These are phyloP conservation scores for Nibea coibor DNA, from an alignment of 2,113 vertebrate genomes.

Conservation along the genomic window DNA sequence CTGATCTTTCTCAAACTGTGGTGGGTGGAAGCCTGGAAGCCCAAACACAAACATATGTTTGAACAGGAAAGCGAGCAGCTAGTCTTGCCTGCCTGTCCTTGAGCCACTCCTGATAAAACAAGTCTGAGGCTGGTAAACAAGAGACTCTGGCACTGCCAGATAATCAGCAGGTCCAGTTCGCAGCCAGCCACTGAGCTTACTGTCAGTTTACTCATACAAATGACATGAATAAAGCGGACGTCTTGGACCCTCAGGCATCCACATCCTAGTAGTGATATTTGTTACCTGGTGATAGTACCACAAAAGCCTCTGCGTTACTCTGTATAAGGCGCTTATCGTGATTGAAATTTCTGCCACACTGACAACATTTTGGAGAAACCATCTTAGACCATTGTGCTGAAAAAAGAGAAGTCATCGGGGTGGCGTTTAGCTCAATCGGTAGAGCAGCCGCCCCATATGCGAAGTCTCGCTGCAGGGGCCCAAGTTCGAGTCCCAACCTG, in stretches of 20 bases:
- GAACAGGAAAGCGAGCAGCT: constrained; percentile 56
- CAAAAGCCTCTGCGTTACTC: background rate
- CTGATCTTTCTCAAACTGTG: constrained; percentile 38
- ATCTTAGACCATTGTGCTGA: background rate
- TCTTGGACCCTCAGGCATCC: background rate
- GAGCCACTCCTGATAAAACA: constrained; percentile 65
- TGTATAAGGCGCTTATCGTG: background rate
- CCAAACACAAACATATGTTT: constrained; percentile 55
- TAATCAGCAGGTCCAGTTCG: constrained; percentile 49
- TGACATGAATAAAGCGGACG: background rate
- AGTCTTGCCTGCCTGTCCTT: constrained; percentile 48
- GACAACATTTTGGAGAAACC: background rate
- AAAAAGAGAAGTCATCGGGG: background rate
- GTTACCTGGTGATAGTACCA: constrained; percentile 6
- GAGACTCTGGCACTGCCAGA: constrained; percentile 43
- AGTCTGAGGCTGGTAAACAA: constrained; percentile 49
- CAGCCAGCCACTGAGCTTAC: constrained; percentile 25
- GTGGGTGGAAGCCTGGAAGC: constrained; percentile 38
- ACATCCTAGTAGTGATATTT: background rate
- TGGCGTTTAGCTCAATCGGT: no score
- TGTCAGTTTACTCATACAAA: constrained; percentile 49
- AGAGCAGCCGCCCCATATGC: no score
- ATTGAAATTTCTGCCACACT: background rate
- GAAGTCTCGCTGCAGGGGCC: no score
- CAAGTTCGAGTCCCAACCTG: no score